Conservation (phyloP, 2,888 invertebrate species). For the Drosophila prostipennis region DNA sequence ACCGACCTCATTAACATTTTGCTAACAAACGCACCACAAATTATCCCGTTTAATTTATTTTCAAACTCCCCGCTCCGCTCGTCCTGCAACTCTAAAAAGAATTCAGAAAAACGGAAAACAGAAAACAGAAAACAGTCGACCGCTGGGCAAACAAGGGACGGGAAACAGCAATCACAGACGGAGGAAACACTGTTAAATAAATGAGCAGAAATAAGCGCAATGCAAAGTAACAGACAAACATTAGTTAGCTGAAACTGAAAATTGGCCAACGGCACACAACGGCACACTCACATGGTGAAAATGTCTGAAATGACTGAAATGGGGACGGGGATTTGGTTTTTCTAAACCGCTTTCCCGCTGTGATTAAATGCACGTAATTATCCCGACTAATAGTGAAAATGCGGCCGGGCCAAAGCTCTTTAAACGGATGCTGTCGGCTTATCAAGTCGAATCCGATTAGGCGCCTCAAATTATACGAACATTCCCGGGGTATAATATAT, state of each 20-base stretch:
- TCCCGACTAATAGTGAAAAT: slow-evolving; percentile 36
- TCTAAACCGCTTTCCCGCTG: slow-evolving; percentile 40
- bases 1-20: slow-evolving; percentile 43
- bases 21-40: slow-evolving; percentile 62
- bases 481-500: slow-evolving; percentile 19
- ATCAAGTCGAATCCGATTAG: slow-evolving; percentile 33
- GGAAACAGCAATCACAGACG: slow-evolving; percentile 22
- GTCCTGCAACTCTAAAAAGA: slow-evolving; percentile 5
- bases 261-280: slow-evolving; percentile 44
- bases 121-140: slow-evolving; percentile 17
- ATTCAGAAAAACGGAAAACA: slow-evolving; percentile 1
- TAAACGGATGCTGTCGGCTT: slow-evolving; percentile 30
- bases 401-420: slow-evolving; percentile 13
- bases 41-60: slow-evolving; percentile 54
- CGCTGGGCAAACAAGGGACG: slow-evolving; percentile 23
- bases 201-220: slow-evolving; percentile 34
- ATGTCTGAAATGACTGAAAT: neutral
- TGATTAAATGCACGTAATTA: slow-evolving; percentile 66
- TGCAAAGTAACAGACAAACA: slow-evolving; percentile 49
- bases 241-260: slow-evolving; percentile 60
- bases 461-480: slow-evolving; percentile 19
- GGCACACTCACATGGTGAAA: no score
- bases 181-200: slow-evolving; percentile 37
- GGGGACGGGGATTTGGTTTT: slow-evolving; percentile 16
- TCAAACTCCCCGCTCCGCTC: slow-evolving; percentile 28